A percentile compares a stretch with the other conserved stretches of the same genome.
phyloP scores from a whole-genome alignment of 2,888 invertebrate species.

The Nasonia oneida region DNA sequence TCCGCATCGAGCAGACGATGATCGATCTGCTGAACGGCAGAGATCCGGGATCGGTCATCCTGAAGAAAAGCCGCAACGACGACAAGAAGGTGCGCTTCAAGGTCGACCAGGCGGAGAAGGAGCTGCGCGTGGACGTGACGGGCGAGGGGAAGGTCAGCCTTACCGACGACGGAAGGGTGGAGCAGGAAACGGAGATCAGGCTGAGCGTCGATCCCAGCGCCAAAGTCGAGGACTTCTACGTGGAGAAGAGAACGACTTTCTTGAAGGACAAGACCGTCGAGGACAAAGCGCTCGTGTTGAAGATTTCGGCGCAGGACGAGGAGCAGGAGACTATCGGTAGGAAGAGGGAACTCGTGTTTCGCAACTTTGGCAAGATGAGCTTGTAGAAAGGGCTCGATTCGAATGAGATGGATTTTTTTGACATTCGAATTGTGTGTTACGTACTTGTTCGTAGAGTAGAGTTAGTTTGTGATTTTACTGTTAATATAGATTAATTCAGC shows the following conservation, averaged over 20 bases:
- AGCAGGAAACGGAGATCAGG: constrained; percentile 58
- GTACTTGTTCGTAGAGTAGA: not conserved
- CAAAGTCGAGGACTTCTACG: constrained; percentile 59
- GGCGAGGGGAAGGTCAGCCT: constrained; percentile 5
- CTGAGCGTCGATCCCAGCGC: constrained; percentile 51
- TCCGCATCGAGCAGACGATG: constrained; percentile 70
- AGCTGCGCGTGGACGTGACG: constrained; percentile 40
- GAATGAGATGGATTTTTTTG: not conserved
- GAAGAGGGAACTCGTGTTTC: constrained; percentile 51
- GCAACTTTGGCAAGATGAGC: constrained; percentile 55
- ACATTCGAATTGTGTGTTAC: not conserved
- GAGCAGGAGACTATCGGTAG: constrained; percentile 45
- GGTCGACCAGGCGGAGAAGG: constrained; percentile 64
- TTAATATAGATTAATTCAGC: constrained; percentile 44
- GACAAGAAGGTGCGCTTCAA: constrained; percentile 72
- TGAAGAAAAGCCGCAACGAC: constrained; percentile 67
- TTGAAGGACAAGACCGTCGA: constrained; percentile 58
- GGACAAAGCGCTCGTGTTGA: constrained; percentile 60
- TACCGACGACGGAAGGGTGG: constrained; percentile 32
- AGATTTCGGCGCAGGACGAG: constrained; percentile 38
- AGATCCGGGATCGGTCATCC: constrained; percentile 64
- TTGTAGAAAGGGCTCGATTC: constrained; percentile 7
- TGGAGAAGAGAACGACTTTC: constrained; percentile 54
- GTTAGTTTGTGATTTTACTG: constrained; percentile 58
- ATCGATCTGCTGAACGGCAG: constrained; percentile 67